Percentiles rank a stretch among this genome's conserved stretches.
Conservation (phyloP, 1,140 invertebrate genomes). For the Myzus persicae region DNA sequence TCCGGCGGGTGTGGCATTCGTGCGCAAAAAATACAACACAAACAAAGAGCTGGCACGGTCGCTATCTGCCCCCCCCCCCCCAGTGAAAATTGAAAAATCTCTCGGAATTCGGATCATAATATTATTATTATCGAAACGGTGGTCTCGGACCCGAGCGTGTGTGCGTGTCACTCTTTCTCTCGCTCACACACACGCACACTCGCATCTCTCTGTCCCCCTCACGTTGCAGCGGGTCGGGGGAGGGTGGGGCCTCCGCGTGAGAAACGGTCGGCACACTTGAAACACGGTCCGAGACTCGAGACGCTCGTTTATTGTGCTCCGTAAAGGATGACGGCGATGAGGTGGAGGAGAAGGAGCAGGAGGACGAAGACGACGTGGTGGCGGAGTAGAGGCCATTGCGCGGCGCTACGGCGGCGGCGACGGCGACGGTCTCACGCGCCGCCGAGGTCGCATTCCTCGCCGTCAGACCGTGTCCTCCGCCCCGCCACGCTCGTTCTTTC, state of each 20-base stretch:
- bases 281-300: slow-evolving; percentile 20
- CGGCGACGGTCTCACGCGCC: slow-evolving; percentile 40
- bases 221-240: not conserved
- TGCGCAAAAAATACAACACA: not conserved
- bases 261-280: slow-evolving; percentile 58
- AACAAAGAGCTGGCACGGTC: not conserved
- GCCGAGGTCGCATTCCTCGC: slow-evolving; percentile 54
- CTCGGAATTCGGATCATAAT: not conserved
- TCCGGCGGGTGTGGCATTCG: not conserved
- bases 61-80: not conserved
- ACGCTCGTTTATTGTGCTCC: slow-evolving; percentile 12
- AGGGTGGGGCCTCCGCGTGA: not conserved
- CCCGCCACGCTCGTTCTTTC: not conserved
- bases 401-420: slow-evolving; percentile 28
- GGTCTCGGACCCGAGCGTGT: not conserved
- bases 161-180: not conserved
- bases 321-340: not conserved
- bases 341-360: too few relatives aligned
- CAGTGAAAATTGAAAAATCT: not conserved
- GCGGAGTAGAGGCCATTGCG: not conserved
- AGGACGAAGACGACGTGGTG: not conserved
- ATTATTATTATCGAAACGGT: not conserved
- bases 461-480: slow-evolving; percentile 52
- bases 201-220: not conserved
- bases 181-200: too few relatives aligned